Evolutionary conservation across 1,140 invertebrate genomes (phyloP), one percentile per base, ranked within the genome.

Genomic region (Amphibalanus amphitrite): DNA sequence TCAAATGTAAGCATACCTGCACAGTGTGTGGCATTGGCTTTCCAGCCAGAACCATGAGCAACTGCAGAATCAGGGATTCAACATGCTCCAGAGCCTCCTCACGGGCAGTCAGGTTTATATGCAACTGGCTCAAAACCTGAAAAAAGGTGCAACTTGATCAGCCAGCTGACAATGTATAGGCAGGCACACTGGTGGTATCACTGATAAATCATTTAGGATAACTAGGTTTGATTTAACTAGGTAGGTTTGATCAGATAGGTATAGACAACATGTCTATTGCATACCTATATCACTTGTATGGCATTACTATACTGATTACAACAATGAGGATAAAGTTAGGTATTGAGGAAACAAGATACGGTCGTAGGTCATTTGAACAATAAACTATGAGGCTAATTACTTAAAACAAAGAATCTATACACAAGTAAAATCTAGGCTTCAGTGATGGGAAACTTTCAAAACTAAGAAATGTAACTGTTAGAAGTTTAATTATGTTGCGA

Each of bases 11-110:
- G n/a, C n/a, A n/a, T n/a, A n/a, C 76, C 72, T 72, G 78, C 20
- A 82, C 78, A 23, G 77, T 79, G 74, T 85, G 83, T 69, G 90
- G 88, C 67, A 83, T 80, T 65, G 92, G 90, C 74, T 88, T 86
- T 59, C 89, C 88, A 82, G 92, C 95, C 33, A 98, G 83, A 86
- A 92, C 92, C 3, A 88, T 88, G 75, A 97, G 81, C 64, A 97
- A 84, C 71, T 91, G 88, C 26, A 97, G 82, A 77, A 95, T 94
- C 67, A 97, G 84, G 72, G 87, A 88, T 82, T 98, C 95, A 69
- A 97, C 91, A 80, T 95, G 97, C 71, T 93, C 86, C 75, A 97
- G 82, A 0, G 94, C 94, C 83, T 95, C 93, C 76, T 95, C 90
- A 77, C 89, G 86, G 28, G 91, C 91, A 74, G 85, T 87, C 76